Percentiles rank a stretch among this genome's conserved stretches.
Evolutionary conservation across 2,797 vertebrate species (phyloP).

Genomic region (Sebastes nivosus): DNA sequence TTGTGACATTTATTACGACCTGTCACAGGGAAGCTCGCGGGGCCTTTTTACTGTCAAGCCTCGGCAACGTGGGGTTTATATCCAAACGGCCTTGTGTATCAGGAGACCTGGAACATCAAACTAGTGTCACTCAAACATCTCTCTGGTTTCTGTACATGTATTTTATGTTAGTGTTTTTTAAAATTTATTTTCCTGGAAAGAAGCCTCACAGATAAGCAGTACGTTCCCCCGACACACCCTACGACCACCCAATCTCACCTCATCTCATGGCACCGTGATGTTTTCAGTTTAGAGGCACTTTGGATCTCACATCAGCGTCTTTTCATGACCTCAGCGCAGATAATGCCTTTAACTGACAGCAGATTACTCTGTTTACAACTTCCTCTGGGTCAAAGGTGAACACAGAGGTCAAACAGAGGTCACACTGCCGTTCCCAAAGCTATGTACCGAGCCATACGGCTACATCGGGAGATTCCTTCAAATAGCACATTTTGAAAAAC

Average conservation of each 20-base stretch:
- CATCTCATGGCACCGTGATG: constrained; percentile 7
- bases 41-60: constrained; percentile 59
- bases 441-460: not conserved
- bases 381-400: constrained; percentile 59
- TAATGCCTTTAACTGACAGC: constrained; percentile 29
- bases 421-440: constrained; percentile 17
- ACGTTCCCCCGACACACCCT: not conserved
- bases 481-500: constrained; percentile 9
- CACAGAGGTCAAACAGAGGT: constrained; percentile 33
- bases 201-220: constrained; percentile 35
- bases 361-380: constrained; percentile 44
- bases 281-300: not conserved
- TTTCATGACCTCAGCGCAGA: constrained; percentile 23
- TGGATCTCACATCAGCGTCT: not conserved
- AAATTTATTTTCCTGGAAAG: constrained; percentile 51
- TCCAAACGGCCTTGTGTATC: constrained; percentile 54
- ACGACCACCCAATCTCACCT: not conserved
- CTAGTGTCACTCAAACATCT: constrained; percentile 64
- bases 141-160: constrained; percentile 63
- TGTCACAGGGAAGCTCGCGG: constrained; percentile 38
- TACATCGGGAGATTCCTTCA: not conserved
- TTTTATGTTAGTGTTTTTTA: constrained; percentile 58
- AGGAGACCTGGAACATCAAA: constrained; percentile 64
- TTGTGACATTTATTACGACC: constrained; percentile 66
- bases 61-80: constrained; percentile 37